A percentile compares a stretch with the other conserved stretches of the same genome.
Evolutionary conservation across 2,797 vertebrate genomes (phyloP).

Genomic region (Amblyopsis hoosieri): DNA sequence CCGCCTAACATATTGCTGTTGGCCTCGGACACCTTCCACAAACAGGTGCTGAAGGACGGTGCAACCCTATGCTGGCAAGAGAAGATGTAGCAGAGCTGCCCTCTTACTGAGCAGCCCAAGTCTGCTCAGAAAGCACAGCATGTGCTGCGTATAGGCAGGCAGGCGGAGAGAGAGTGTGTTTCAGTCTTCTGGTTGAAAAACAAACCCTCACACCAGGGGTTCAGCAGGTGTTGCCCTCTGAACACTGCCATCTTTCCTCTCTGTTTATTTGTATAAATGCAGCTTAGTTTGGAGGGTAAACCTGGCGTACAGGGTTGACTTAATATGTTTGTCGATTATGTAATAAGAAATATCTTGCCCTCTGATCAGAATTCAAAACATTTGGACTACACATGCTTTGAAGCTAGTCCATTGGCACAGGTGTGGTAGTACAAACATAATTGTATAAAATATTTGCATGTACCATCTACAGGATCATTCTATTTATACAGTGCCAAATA

Average conservation of each 20-base stretch:
- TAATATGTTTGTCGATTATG: conserved; percentile 35
- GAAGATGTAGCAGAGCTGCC: conserved; percentile 48
- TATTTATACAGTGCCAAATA: no score
- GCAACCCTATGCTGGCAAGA: conserved; percentile 50
- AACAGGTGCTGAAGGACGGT: conserved; percentile 62
- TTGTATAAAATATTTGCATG: no score
- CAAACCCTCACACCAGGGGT: conserved; percentile 32
- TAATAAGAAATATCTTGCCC: conserved; percentile 18
- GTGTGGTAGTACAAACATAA: no score
- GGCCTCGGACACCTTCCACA: conserved; percentile 55
- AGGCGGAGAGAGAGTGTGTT: conserved; percentile 21
- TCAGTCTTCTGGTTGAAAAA: conserved; percentile 43
- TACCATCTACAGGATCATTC: no score
- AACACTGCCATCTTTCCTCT: conserved; percentile 15
- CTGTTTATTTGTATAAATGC: conserved; percentile 41
- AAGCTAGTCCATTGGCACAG: background rate
- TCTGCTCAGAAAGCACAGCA: conserved; percentile 30
- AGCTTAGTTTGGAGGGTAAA: conserved; percentile 35
- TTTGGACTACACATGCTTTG: background rate
- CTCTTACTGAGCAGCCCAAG: conserved; percentile 19
- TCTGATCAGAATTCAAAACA: conserved; percentile 5
- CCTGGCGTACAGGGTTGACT: conserved; percentile 14
- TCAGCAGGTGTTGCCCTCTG: conserved; percentile 37
- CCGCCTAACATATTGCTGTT: conserved; percentile 44
- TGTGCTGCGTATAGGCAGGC: conserved; percentile 19